phyloP scores from a whole-genome alignment of 2,113 vertebrate species.

The Actinemys pallida region DNA sequence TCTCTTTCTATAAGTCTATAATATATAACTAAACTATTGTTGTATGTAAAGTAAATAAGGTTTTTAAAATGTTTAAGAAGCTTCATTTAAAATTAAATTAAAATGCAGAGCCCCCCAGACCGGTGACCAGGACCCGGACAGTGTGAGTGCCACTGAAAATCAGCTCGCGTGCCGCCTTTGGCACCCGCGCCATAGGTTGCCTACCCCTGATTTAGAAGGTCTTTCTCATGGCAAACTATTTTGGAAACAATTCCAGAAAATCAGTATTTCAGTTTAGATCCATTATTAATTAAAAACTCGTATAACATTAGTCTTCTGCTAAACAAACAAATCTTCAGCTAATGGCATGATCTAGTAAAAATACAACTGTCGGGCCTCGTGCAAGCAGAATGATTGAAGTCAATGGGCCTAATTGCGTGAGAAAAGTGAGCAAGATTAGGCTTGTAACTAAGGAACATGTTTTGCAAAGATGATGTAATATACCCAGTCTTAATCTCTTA shows the following conservation, averaged over 20 bases:
- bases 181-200: no score
- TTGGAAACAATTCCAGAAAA: constrained; percentile 39
- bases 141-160: no score
- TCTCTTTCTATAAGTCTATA: no score
- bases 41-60: no score
- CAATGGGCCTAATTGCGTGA: constrained; percentile 28
- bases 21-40: no score
- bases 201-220: not conserved
- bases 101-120: no score
- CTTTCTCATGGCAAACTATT: not conserved
- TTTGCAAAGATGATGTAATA: constrained; percentile 41
- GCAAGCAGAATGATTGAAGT: constrained; percentile 40
- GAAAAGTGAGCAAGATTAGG: constrained; percentile 53
- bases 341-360: constrained; percentile 45
- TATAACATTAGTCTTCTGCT: constrained; percentile 50
- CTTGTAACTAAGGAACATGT: constrained; percentile 42
- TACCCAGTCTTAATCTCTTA: not conserved
- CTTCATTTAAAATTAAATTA: no score
- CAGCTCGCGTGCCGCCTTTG: no score
- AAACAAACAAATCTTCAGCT: constrained; percentile 65
- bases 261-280: constrained; percentile 40
- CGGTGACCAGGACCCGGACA: no score
- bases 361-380: constrained; percentile 25
- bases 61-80: no score
- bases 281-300: constrained; percentile 10